A percentile compares a stretch with the other conserved stretches of the same genome.
Conservation (phyloP, 2,113 vertebrate species). For the Melanostigma gelatinosum region DNA sequence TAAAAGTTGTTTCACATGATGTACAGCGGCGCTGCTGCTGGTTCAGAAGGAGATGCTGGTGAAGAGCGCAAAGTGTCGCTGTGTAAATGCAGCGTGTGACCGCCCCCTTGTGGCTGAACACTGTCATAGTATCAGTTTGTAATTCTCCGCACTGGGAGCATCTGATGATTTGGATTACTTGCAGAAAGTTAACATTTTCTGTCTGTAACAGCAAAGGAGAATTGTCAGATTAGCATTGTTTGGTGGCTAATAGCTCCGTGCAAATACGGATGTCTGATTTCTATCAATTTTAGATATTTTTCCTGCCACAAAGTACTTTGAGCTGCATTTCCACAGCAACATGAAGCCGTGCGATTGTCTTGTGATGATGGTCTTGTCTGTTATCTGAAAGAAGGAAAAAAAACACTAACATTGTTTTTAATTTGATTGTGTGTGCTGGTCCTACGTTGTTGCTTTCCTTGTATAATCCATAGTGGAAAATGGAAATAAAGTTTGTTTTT, state of each 20-base stretch:
- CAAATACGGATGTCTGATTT: background rate
- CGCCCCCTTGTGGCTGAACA: constrained; percentile 38
- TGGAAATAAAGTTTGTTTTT: constrained; percentile 81
- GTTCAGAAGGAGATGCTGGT: background rate
- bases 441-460: constrained; percentile 70
- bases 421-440: constrained; percentile 62
- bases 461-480: constrained; percentile 80
- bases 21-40: background rate
- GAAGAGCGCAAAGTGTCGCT: background rate
- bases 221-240: background rate
- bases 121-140: background rate
- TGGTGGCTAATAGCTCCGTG: background rate
- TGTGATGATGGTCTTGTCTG: background rate
- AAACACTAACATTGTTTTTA: constrained; percentile 64
- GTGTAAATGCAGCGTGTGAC: constrained; percentile 26
- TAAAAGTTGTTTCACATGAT: constrained; percentile 66
- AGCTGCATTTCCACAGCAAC: constrained; percentile 5
- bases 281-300: constrained; percentile 1
- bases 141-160: background rate
- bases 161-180: background rate
- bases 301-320: background rate
- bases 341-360: background rate
- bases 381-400: constrained; percentile 43
- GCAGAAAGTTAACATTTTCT: background rate
- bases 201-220: background rate